Evolutionary conservation across 2,888 invertebrate genomes (phyloP).

Genomic region (Deilephila elpenor): DNA sequence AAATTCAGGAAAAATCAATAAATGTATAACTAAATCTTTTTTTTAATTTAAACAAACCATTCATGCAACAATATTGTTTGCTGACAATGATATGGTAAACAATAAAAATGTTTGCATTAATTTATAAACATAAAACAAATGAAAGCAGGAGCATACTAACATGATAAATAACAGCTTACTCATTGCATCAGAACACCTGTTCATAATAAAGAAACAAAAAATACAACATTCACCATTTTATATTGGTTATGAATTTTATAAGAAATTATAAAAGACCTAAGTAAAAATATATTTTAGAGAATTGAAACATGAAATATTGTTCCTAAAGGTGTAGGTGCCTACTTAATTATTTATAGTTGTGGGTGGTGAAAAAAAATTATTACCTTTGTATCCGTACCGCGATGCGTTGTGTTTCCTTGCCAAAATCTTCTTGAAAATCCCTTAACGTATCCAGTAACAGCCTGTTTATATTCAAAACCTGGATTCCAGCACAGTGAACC

Average conservation of each 20-base stretch:
- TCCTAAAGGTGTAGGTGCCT: background rate
- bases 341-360: background rate
- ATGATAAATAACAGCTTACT: background rate
- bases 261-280: too few species aligned
- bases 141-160: background rate
- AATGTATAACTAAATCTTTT: too few species aligned
- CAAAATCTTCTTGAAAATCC: constrained; percentile 95
- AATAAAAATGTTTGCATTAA: too few species aligned
- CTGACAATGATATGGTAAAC: too few species aligned
- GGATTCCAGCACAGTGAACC: constrained; percentile 98
- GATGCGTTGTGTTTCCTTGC: constrained; percentile 94
- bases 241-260: too few species aligned
- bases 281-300: too few species aligned
- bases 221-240: too few species aligned
- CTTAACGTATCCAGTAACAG: constrained; percentile 91
- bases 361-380: constrained; percentile 32
- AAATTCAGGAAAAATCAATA: too few species aligned
- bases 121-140: background rate
- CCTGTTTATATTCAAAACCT: constrained; percentile 93
- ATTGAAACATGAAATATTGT: too few species aligned
- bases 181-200: constrained; percentile 40
- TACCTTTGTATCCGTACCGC: constrained; percentile 90
- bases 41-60: too few species aligned
- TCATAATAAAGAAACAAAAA: background rate
- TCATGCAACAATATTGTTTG: too few species aligned